Evolutionary conservation across 2,113 vertebrate species (phyloP), one percentile per base, ranked within the genome.

Genomic region (Lophotis ruficrista): DNA sequence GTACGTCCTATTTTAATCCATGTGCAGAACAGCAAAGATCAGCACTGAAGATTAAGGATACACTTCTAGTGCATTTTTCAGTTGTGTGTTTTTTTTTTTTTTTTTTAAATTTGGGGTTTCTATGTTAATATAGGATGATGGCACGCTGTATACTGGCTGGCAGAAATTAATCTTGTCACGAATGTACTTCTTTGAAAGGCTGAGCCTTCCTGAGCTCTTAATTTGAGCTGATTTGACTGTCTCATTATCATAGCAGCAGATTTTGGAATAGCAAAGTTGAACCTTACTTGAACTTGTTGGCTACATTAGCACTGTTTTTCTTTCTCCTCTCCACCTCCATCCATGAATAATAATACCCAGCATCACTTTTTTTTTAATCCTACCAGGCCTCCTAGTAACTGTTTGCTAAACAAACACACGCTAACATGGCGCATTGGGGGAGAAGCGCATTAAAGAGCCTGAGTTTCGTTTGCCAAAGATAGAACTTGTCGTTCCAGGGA

Each of bases 151-250:
- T 37, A 71, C 48, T 78, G 75, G 53, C 61, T 85, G 38, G 76
- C 37, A 92, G 80, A 90, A 95, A 93, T 89, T 60, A 90, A 93
- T 91, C 85, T 80, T 75, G 82, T 80, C 83, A 81, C 19, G 16
- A 90, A 90, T 69, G 60, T 90, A 76, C 71, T 92, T 75, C 89
- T 91, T 50, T 78, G 89, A 92, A 78, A 86, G 83, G 83, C 77
- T 95, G 80, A 97, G 83, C 89, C 80, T 84, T 87, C 88, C 81
- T 89, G 89, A 94, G 92, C 87, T 85, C 80, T 91, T 93, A 77
- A 95, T 88, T 94, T 71, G 92, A 96, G 90, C 75, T 93, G 82
- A 93, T 93, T 91, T 93, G 86, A 91, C 91, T 89, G 91, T 69
- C 72, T 92, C 68, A 60, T 92, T 93, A 86, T 91, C 90, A 93